These are phyloP conservation scores for Pangasius djambal DNA, from an alignment of 2,797 vertebrate species.

Conservation along the genomic window DNA sequence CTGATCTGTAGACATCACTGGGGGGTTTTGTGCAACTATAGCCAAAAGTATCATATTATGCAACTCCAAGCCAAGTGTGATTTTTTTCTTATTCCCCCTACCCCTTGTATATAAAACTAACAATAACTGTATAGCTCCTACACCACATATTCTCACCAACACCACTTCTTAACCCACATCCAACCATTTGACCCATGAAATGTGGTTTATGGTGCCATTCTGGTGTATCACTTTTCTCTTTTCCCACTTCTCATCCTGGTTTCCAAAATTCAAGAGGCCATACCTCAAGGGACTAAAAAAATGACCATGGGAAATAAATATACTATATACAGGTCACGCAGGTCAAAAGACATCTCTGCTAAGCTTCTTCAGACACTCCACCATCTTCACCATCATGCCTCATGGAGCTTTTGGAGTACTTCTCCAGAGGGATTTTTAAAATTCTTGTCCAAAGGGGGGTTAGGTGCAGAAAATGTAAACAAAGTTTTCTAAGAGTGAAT, in stretches of 20 bases:
- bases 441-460: neutral
- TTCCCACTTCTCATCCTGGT: slow-evolving; percentile 3
- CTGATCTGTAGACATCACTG: neutral
- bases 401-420: slow-evolving; percentile 11
- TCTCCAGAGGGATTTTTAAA: neutral
- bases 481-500: neutral
- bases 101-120: neutral
- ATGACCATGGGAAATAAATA: slow-evolving; percentile 11
- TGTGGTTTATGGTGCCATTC: slow-evolving; percentile 16
- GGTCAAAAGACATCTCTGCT: slow-evolving; percentile 41
- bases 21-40: neutral
- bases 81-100: neutral
- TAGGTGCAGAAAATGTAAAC: neutral
- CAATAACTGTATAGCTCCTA: neutral
- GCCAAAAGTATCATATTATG: neutral
- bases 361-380: slow-evolving; percentile 29
- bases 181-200: slow-evolving; percentile 2
- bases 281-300: slow-evolving; percentile 31
- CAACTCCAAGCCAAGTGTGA: neutral
- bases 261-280: neutral
- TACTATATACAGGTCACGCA: neutral
- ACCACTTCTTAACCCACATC: neutral
- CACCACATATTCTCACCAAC: neutral
- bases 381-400: neutral
- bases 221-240: neutral